Evolutionary conservation across 64 coral and sea anemone species (phyloP).

Genomic region (Actinia equina): DNA sequence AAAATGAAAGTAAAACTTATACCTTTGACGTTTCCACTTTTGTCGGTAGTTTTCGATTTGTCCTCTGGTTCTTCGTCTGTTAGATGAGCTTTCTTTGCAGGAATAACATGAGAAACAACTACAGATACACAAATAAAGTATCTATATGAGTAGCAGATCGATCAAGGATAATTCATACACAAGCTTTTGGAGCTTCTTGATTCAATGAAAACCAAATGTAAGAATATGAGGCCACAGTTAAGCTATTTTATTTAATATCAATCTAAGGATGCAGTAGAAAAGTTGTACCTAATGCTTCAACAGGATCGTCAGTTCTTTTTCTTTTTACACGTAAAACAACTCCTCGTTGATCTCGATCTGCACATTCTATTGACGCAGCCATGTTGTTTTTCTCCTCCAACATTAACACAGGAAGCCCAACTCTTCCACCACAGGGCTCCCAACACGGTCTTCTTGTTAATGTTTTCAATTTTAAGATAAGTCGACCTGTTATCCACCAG

Average conservation of each 20-base stretch:
- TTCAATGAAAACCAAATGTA: too few species aligned
- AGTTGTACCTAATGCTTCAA: slow-evolving; percentile 50
- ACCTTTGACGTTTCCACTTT: neutral
- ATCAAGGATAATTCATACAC: too few species aligned
- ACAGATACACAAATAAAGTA: neutral
- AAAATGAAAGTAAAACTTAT: too few species aligned
- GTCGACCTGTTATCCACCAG: too few species aligned
- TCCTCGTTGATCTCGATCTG: neutral
- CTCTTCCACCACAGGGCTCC: neutral
- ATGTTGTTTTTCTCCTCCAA: neutral
- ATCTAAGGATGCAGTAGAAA: neutral
- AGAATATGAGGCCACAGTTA: too few species aligned
- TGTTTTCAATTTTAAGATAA: too few species aligned
- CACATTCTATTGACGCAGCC: neutral
- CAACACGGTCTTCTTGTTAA: too few species aligned
- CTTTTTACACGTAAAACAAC: slow-evolving; percentile 57
- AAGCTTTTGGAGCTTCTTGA: too few species aligned
- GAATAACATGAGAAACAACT: slow-evolving; percentile 43
- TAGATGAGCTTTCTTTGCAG: slow-evolving; percentile 24
- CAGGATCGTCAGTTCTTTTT: slow-evolving; percentile 50
- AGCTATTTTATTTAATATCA: too few species aligned
- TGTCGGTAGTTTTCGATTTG: neutral
- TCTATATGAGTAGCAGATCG: neutral
- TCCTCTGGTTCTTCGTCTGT: neutral
- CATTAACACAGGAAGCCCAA: neutral